These are phyloP conservation scores for Maniola hyperantus DNA, from an alignment of 2,888 invertebrate species.

Conservation along the genomic window DNA sequence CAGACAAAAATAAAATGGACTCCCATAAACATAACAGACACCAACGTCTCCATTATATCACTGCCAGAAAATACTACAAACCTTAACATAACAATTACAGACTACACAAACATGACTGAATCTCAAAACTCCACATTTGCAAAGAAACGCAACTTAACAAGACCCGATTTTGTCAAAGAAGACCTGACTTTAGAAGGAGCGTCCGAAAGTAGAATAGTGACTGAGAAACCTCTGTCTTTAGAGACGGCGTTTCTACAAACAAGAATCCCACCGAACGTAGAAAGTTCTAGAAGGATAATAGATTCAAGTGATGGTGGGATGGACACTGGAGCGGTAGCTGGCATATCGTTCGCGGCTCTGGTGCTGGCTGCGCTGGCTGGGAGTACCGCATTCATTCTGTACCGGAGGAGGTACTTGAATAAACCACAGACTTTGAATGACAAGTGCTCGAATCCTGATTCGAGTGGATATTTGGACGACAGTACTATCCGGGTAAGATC, in stretches of 20 bases:
- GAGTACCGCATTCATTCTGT: conserved; percentile 86
- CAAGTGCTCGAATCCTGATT: conserved; percentile 92
- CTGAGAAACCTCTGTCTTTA: conserved; percentile 72
- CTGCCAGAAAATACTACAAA: conserved; percentile 52
- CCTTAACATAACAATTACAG: conserved; percentile 42
- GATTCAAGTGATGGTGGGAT: conserved; percentile 66
- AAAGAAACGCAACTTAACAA: conserved; percentile 64
- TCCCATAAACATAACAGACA: conserved; percentile 52
- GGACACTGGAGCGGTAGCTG: conserved; percentile 85
- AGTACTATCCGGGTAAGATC: conserved; percentile 88
- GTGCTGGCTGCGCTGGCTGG: conserved; percentile 85
- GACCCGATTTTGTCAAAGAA: conserved; percentile 65
- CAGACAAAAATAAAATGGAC: conserved; percentile 61
- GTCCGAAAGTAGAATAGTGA: conserved; percentile 70
- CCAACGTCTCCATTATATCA: conserved; percentile 44
- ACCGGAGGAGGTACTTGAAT: conserved; percentile 88
- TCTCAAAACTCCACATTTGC: conserved; percentile 60
- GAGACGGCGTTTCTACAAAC: conserved; percentile 74
- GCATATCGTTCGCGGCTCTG: conserved; percentile 86
- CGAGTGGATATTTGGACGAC: conserved; percentile 93
- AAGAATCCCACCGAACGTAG: conserved; percentile 69
- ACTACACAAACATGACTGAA: conserved; percentile 55
- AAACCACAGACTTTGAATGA: conserved; percentile 92
- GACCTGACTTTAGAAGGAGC: conserved; percentile 57
- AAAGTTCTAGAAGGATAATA: conserved; percentile 68